Base-by-base conservation (phyloP, 2,888 invertebrate genomes). In the Reticulitermes lucifugus region DNA sequence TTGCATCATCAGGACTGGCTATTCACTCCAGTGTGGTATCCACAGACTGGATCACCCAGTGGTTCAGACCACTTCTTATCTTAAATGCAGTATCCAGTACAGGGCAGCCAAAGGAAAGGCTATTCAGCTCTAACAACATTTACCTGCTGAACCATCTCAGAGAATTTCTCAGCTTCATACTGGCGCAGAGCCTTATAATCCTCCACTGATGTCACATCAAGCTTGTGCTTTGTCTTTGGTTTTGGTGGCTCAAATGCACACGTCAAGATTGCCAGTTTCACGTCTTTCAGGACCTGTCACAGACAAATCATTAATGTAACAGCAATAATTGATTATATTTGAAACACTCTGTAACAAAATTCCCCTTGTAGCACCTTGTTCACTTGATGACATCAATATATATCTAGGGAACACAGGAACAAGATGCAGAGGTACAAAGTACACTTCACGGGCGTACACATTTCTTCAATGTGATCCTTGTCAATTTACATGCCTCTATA, bases 161-260 rank as follows among this genome's bases (percentile, higher is more conserved):
- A 94, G 91, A 99, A 99, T 91, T 99, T 99, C 87, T 98, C 97
- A 86, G 96, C 95, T 90, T 99, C 99, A 90, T 99, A 99, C 88
- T 96, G 95, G 12, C 98, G 93, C 85, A 99, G 93, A 87, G 96
- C 96, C 89, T 95, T 95, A 92, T 99, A 99, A 90, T 99, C 99
- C 88, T 98, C 99, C 0, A 98, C 98, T 0, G 96, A 97, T 81
- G 97, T 97, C 18, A 99, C 97, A 89, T 99, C 98, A 90, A 99
- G 94, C 96, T 99, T 99, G 94, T 99, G 99, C 92, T 99, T 99
- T 88, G 99, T 99, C 93, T 99, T 99, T 3, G 99, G 99, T 93
- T 99, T 99, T 83, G 99, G 99, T 84, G 99, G 99, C 93, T 99
- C 99, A 92, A 99, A 99, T 89, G 99, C 98, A 91, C 99, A 99